Evolutionary conservation across 2,888 invertebrate genomes (phyloP).

Genomic region (Octodonta nipae): DNA sequence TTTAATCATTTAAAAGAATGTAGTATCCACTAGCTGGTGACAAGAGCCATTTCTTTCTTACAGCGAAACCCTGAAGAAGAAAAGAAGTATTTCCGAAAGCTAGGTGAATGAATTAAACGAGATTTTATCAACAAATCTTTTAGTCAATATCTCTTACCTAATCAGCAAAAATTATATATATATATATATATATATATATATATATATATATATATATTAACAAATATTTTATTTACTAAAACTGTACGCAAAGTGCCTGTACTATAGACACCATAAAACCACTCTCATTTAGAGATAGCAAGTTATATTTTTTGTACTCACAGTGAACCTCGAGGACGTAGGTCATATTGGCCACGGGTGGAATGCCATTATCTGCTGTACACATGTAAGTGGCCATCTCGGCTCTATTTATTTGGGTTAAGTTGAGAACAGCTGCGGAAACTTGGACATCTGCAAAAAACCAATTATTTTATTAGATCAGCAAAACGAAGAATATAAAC

Average conservation of each 20-base stretch:
- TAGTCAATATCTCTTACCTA: too few relatives aligned
- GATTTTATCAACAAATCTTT: too few relatives aligned
- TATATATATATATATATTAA: conserved; percentile 1
- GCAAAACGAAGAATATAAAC: too few relatives aligned
- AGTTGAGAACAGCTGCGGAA: conserved; percentile 62
- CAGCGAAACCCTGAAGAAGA: too few relatives aligned
- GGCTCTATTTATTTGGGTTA: conserved; percentile 58
- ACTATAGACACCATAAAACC: background rate
- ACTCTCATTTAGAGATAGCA: background rate
- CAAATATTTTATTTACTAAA: background rate
- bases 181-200: conserved; percentile 1
- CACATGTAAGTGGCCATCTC: conserved; percentile 68
- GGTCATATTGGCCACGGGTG: conserved; percentile 66
- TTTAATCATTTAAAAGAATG: too few relatives aligned
- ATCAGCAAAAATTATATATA: too few relatives aligned
- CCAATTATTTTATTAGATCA: too few relatives aligned
- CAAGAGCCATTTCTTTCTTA: too few relatives aligned
- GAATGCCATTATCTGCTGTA: conserved; percentile 73
- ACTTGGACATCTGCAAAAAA: conserved; percentile 54
- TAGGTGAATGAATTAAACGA: too few relatives aligned
- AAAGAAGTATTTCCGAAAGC: too few relatives aligned
- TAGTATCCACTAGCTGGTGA: too few relatives aligned
- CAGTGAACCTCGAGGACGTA: conserved; percentile 81
- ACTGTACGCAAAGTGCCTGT: background rate
- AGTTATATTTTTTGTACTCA: conserved; percentile 41